Conservation (phyloP, 1,140 invertebrate species). For the Sitobion miscanthi region DNA sequence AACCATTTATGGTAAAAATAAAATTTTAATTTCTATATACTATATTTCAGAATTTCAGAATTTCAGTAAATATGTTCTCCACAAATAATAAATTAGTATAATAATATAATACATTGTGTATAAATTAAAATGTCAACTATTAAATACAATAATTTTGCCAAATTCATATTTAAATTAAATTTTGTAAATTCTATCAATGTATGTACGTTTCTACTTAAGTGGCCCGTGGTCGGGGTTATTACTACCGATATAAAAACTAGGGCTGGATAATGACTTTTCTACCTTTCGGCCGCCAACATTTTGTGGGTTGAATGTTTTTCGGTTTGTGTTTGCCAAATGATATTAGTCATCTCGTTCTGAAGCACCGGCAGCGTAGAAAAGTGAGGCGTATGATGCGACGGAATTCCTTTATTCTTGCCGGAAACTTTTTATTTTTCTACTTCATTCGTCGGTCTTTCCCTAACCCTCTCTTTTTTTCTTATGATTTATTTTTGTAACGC, state of each 20-base stretch:
- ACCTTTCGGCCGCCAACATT: background rate
- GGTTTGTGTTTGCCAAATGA: conserved; percentile 29
- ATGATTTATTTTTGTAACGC: background rate
- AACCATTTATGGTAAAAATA: background rate
- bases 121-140: background rate
- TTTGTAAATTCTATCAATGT: background rate
- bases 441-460: background rate
- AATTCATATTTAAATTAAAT: background rate
- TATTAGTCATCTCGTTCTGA: conserved; percentile 49
- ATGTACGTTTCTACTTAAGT: background rate
- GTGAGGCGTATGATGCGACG: background rate
- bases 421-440: conserved; percentile 10
- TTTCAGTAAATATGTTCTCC: background rate
- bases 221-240: background rate
- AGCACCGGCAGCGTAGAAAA: background rate
- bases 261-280: conserved; percentile 43
- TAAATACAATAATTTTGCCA: background rate
- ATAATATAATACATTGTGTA: background rate
- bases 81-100: background rate
- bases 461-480: background rate
- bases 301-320: conserved; percentile 30
- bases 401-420: conserved; percentile 36
- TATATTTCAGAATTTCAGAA: background rate
- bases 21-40: background rate
- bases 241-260: background rate